These are phyloP conservation scores for Esox lucius DNA, from an alignment of 2,797 vertebrate genomes.

Conservation along the genomic window DNA sequence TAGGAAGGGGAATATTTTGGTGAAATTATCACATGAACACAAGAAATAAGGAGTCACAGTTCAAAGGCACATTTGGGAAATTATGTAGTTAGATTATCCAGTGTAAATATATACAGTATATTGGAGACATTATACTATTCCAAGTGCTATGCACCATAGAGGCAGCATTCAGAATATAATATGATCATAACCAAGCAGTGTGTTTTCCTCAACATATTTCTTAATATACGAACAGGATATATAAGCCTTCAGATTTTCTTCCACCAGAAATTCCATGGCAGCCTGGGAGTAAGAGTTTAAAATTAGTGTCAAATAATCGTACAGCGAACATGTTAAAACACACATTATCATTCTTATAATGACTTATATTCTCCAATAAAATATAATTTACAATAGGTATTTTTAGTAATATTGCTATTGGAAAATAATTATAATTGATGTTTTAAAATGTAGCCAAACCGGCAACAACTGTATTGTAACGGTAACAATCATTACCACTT, in stretches of 20 bases:
- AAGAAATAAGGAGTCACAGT: background rate
- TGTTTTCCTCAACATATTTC: slow-evolving; percentile 67
- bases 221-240: slow-evolving; percentile 76
- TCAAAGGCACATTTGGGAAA: background rate
- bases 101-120: background rate
- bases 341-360: too few species aligned
- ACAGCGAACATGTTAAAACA: background rate
- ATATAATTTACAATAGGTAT: too few species aligned
- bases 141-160: background rate
- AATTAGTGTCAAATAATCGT: background rate
- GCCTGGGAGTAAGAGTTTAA: slow-evolving; percentile 49
- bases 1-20: too few species aligned
- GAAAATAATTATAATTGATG: background rate
- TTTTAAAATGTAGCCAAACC: background rate
- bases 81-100: too few species aligned
- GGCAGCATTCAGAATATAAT: slow-evolving; percentile 34
- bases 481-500: background rate
- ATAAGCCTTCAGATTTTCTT: slow-evolving; percentile 68
- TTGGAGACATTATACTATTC: background rate
- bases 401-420: background rate
- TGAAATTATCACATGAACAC: too few species aligned
- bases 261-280: slow-evolving; percentile 71
- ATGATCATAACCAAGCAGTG: slow-evolving; percentile 45
- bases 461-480: background rate
- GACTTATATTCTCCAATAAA: too few species aligned